These are phyloP conservation scores for Maconellicoccus hirsutus DNA, from an alignment of 1,140 invertebrate genomes.

Conservation along the genomic window DNA sequence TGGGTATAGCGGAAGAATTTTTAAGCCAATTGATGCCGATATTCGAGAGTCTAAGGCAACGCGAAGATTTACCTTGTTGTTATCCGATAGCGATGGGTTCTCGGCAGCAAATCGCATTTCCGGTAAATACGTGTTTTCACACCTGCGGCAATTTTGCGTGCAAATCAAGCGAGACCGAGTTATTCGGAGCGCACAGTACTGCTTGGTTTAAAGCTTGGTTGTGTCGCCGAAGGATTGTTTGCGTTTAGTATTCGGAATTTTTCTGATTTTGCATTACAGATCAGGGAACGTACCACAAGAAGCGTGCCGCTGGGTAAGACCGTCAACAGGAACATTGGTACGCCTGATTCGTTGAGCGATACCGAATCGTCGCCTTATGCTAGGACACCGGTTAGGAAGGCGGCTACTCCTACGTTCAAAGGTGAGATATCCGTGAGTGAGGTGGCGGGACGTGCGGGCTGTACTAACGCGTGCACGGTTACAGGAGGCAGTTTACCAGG, in stretches of 20 bases:
- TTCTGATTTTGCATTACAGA: constrained; percentile 41
- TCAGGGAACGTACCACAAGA: constrained; percentile 72
- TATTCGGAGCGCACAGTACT: no score
- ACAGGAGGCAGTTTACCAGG: constrained; percentile 42
- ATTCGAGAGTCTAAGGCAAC: constrained; percentile 79
- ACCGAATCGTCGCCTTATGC: constrained; percentile 56
- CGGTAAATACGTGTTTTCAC: constrained; percentile 26
- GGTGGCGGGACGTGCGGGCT: background rate
- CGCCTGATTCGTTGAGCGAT: constrained; percentile 75
- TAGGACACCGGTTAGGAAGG: constrained; percentile 33
- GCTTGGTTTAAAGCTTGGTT: no score
- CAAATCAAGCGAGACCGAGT: no score
- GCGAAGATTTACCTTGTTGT: constrained; percentile 73
- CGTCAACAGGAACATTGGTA: constrained; percentile 54
- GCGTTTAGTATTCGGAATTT: no score
- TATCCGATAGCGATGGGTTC: constrained; percentile 69
- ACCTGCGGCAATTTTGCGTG: no score
- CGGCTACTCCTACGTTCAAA: constrained; percentile 28
- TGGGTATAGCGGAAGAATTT: constrained; percentile 70
- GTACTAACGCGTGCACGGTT: background rate
- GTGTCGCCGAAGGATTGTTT: no score
- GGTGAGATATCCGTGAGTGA: background rate
- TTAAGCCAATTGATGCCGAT: constrained; percentile 85
- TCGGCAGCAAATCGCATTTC: constrained; percentile 25
- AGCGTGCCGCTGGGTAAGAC: constrained; percentile 66